Evolutionary conservation across 1,140 invertebrate species (phyloP), one percentile per base, ranked within the genome.

Genomic region (Eufriesea mexicana): DNA sequence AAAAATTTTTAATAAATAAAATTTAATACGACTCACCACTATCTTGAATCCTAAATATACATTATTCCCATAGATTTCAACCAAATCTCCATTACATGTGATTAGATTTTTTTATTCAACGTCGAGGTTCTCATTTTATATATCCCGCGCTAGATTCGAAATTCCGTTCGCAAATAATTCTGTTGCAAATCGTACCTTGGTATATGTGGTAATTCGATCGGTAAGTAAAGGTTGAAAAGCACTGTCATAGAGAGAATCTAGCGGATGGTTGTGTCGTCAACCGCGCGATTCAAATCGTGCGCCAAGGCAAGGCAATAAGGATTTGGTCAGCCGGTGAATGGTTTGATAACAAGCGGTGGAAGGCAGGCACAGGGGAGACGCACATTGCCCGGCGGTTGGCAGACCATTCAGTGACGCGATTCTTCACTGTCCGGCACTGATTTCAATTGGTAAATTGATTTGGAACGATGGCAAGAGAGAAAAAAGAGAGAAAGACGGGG

Each of bases 361-460:
- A 78, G 68, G 78, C 59, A 78, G 71, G 75, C 70, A 76, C 68
- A 76, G 74, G 75, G 80, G 79, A 57, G 71, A 78, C 83, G 47
- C 84, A 85, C 77, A 87, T 91, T 90, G 88, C 89, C 79, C 79
- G 85, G 86, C 85, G 85, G 90, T 90, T 88, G 87, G 73, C 54
- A 79, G 88, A 89, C 89, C 89, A 92, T 93, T 92, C 88, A 92
- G 89, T 89, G 84, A 77, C 81, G 86, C 76, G 86, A 80, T 83
- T 85, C 83, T 83, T 82, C 74, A 84, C 83, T 82, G 83, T 67
- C 84, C 87, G 87, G 91, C 92, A 92, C 91, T 93, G 93, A 94
- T 94, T 94, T 94, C 92, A 94, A 94, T 94, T 94, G 92, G 89
- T 92, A 94, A 94, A 94, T 94, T 94, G 93, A 92, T 91, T 92